Percentiles rank a stretch among this genome's conserved stretches.
Evolutionary conservation across 2,113 vertebrate genomes (phyloP).

Genomic region (Hippocampus comes): DNA sequence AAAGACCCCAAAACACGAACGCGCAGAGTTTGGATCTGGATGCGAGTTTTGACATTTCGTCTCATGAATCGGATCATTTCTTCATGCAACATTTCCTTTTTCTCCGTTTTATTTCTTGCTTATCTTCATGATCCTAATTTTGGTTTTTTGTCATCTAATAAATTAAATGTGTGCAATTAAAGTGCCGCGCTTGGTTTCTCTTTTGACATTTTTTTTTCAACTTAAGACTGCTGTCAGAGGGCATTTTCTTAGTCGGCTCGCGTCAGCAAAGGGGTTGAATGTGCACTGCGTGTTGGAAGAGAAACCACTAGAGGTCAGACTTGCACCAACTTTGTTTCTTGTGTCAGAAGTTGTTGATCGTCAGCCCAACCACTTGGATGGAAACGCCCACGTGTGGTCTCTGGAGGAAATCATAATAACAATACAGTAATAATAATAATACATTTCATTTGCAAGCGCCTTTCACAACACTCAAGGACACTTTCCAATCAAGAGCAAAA

Average conservation of each 20-base stretch:
- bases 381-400: no score
- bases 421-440: no score
- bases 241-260: background rate
- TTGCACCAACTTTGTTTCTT: conserved; percentile 8
- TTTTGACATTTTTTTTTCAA: background rate
- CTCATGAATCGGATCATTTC: background rate
- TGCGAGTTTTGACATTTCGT: background rate
- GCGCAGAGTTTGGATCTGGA: background rate
- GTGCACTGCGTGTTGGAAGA: background rate
- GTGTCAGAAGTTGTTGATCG: no score
- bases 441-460: no score
- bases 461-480: no score
- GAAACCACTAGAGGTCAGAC: conserved; percentile 39
- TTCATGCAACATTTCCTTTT: background rate
- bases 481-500: no score
- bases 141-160: background rate
- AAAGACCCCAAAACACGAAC: background rate
- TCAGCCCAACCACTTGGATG: background rate
- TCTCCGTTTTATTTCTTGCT: background rate
- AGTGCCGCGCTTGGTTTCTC: background rate
- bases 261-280: background rate
- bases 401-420: background rate
- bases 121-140: background rate
- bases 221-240: background rate
- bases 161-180: background rate